A percentile compares a stretch with the other conserved stretches of the same genome.
Evolutionary conservation across 2,113 vertebrate genomes (phyloP).

Genomic region (Cephalopholis sonnerati): DNA sequence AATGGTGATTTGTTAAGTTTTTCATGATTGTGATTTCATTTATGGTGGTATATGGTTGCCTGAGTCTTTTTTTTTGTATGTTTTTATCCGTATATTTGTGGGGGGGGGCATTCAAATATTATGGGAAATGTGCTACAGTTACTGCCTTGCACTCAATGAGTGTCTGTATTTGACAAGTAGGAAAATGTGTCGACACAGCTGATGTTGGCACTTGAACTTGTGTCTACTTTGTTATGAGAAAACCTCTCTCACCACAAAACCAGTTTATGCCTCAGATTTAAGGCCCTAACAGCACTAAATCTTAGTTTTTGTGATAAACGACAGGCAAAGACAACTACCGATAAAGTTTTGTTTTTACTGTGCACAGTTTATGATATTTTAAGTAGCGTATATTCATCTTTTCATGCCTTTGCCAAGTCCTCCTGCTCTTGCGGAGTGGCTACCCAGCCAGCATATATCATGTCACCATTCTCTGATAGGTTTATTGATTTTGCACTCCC

Average conservation of each 20-base stretch:
- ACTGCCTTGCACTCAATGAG: too few species aligned
- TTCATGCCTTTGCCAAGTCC: conserved; percentile 52
- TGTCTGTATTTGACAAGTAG: too few species aligned
- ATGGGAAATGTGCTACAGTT: too few species aligned
- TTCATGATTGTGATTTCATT: too few species aligned
- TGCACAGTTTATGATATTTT: conserved; percentile 76
- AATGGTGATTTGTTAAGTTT: too few species aligned
- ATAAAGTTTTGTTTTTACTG: conserved; percentile 79
- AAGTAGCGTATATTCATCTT: conserved; percentile 76
- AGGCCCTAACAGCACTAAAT: conserved; percentile 50
- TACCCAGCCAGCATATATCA: conserved; percentile 73
- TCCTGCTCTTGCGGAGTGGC: conserved; percentile 43
- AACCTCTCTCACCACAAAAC: conserved; percentile 28
- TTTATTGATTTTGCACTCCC: conserved; percentile 80
- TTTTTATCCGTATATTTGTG: too few species aligned
- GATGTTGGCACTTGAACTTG: background rate
- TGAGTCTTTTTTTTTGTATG: too few species aligned
- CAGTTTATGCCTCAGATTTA: conserved; percentile 36
- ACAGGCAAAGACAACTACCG: conserved; percentile 59
- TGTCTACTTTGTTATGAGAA: background rate
- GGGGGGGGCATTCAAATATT: too few species aligned
- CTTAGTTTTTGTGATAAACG: conserved; percentile 63
- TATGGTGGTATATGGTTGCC: too few species aligned
- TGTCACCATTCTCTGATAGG: conserved; percentile 77
- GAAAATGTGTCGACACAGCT: background rate